These are phyloP conservation scores for Onychomys leucogaster DNA, from an alignment of 2,797 vertebrate genomes.

Conservation along the genomic window DNA sequence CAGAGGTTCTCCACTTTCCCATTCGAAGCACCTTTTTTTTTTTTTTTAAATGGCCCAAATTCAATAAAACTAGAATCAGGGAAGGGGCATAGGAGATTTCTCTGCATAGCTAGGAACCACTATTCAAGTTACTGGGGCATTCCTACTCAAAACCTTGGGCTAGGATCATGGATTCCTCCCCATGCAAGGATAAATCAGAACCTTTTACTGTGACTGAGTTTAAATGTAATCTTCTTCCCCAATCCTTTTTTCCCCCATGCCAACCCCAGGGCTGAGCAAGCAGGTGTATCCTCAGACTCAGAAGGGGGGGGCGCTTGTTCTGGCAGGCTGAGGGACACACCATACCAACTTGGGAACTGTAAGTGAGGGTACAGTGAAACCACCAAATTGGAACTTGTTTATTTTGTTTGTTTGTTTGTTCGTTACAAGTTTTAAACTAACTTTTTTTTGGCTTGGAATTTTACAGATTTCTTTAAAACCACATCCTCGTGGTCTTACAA, in stretches of 20 bases:
- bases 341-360: not conserved
- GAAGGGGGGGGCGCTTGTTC: not conserved
- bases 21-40: too few relatives aligned
- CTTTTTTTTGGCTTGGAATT: not conserved
- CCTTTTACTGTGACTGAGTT: not conserved
- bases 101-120: not conserved
- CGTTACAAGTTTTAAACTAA: not conserved
- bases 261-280: not conserved
- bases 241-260: not conserved
- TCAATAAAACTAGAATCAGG: not conserved
- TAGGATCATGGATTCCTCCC: not conserved
- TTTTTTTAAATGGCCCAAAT: not conserved
- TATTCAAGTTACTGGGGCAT: not conserved
- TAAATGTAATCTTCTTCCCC: not conserved
- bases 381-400: not conserved
- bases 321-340: not conserved
- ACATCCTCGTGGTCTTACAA: not conserved
- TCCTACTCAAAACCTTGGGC: not conserved
- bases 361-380: not conserved
- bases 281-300: not conserved
- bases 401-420: not conserved
- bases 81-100: not conserved
- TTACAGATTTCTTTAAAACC: not conserved
- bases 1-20: too few relatives aligned
- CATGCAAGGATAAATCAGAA: not conserved